Conservation (phyloP, 2,888 invertebrate genomes). For the Ecdyonurus torrentis region DNA sequence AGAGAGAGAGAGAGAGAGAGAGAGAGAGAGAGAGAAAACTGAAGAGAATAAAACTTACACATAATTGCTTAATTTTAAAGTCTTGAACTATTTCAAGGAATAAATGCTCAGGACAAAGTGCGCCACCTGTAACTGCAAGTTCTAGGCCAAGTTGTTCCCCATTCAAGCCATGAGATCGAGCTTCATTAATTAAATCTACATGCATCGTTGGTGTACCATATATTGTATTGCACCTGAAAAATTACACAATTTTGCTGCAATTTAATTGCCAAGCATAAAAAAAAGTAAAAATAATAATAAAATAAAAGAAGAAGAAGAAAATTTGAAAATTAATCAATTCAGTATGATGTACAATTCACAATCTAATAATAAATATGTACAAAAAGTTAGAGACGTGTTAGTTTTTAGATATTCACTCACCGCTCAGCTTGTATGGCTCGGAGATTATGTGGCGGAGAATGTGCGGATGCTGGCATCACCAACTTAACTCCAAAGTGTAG, state of each 20-base stretch:
- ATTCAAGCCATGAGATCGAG: not conserved
- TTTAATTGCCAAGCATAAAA: too few relatives aligned
- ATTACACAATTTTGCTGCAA: not conserved
- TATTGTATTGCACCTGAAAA: constrained; percentile 28
- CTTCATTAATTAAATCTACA: constrained; percentile 28
- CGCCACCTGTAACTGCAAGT: constrained; percentile 51
- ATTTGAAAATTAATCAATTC: too few relatives aligned
- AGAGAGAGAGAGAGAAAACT: too few relatives aligned
- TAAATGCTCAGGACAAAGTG: constrained; percentile 41
- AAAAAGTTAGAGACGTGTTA: too few relatives aligned
- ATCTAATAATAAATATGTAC: too few relatives aligned
- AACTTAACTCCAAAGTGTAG: constrained; percentile 42
- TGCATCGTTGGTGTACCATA: constrained; percentile 40
- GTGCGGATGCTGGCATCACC: constrained; percentile 38
- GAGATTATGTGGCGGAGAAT: constrained; percentile 20
- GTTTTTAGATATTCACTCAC: constrained; percentile 24
- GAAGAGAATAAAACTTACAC: constrained; percentile 11
- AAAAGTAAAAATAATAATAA: too few relatives aligned
- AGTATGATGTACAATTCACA: too few relatives aligned
- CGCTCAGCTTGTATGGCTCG: constrained; percentile 23
- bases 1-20: too few relatives aligned
- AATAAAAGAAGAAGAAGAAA: too few relatives aligned
- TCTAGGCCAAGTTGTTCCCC: constrained; percentile 24
- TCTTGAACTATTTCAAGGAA: constrained; percentile 18
- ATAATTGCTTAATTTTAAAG: constrained; percentile 8